These are phyloP conservation scores for Hirundichthys speculiger DNA, from an alignment of 2,113 vertebrate species.

Conservation along the genomic window DNA sequence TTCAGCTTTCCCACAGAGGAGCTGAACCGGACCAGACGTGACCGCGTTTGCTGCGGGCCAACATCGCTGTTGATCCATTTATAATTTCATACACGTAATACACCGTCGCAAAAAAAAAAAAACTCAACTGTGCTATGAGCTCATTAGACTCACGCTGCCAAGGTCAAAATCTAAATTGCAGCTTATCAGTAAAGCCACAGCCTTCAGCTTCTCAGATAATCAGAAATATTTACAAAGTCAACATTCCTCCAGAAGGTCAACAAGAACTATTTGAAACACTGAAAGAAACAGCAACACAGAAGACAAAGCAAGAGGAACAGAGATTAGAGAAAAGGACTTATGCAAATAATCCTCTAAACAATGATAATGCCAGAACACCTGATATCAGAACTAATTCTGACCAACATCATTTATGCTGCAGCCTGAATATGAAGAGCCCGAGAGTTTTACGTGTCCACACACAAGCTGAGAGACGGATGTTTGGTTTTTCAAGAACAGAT, in stretches of 20 bases:
- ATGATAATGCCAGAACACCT: not conserved
- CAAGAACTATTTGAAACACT: constrained; percentile 16
- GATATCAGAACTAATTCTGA: too few species aligned
- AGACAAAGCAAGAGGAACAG: not conserved
- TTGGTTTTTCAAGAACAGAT: too few species aligned
- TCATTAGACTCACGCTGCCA: constrained; percentile 29
- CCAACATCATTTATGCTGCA: too few species aligned
- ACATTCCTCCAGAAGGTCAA: constrained; percentile 37
- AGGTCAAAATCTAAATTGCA: constrained; percentile 27
- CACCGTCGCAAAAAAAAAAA: not conserved
- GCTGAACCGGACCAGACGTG: not conserved
- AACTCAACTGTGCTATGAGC: constrained; percentile 7
- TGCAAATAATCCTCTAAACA: not conserved
- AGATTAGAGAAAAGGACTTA: not conserved
- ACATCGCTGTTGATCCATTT: not conserved
- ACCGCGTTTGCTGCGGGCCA: not conserved
- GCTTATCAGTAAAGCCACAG: constrained; percentile 41
- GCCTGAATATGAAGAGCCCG: too few species aligned
- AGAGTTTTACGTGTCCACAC: too few species aligned
- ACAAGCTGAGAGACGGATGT: too few species aligned
- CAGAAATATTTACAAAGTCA: constrained; percentile 41
- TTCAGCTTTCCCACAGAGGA: not conserved
- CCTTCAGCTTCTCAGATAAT: constrained; percentile 43
- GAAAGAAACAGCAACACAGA: not conserved
- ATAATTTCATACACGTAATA: not conserved